Conservation (phyloP, 1,140 invertebrate species). For the Neotoxoptera formosana region DNA sequence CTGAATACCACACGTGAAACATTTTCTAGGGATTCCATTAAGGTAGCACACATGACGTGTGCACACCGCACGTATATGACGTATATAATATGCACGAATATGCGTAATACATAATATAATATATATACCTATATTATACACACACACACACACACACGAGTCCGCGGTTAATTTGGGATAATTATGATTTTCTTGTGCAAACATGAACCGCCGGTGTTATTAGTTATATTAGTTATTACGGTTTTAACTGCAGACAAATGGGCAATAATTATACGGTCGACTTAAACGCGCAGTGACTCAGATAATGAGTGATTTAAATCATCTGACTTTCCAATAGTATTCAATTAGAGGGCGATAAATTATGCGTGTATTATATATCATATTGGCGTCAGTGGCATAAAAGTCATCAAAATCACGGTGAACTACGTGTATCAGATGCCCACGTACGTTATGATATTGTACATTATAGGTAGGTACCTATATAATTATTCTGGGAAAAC, state of each 20-base stretch:
- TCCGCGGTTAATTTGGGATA: neutral
- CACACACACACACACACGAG: neutral
- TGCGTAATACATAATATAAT: no score
- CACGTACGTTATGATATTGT: neutral
- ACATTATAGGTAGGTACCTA: no score
- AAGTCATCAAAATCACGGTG: neutral
- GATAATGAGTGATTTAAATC: slow-evolving; percentile 31
- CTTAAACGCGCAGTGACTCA: neutral
- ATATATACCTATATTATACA: no score
- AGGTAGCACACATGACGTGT: neutral
- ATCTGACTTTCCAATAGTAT: slow-evolving; percentile 32
- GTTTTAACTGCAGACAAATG: neutral
- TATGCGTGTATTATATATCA: neutral
- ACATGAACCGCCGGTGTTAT: neutral
- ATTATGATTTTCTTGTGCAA: slow-evolving; percentile 43
- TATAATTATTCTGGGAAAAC: no score
- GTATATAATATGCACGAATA: slow-evolving; percentile 10
- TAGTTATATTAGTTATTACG: neutral
- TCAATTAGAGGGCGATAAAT: slow-evolving; percentile 53
- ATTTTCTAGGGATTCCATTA: slow-evolving; percentile 41
- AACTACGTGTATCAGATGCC: neutral
- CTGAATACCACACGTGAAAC: slow-evolving; percentile 25
- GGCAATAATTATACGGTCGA: slow-evolving; percentile 7
- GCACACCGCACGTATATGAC: neutral
- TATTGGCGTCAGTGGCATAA: neutral